Base-by-base conservation (phyloP, 2,797 vertebrate species). In the Gymnoscopelus braueri region DNA sequence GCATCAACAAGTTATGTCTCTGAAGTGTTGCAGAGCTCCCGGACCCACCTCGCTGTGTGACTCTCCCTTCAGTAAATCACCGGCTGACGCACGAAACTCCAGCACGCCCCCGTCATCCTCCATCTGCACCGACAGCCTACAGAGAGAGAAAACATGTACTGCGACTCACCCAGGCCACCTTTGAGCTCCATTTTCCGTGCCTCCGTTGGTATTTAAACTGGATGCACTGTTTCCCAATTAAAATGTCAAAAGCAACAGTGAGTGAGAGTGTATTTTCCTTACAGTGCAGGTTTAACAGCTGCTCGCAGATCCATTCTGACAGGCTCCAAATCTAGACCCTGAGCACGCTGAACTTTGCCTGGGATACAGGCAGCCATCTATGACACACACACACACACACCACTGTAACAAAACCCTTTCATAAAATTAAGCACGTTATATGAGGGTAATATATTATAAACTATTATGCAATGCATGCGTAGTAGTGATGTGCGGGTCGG, bases 51-150 rank as follows among this genome's bases (percentile, higher is more conserved):
- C 65, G 58, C 65, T 82, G 65, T 81, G 72, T 49, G 81, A 73
- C 5, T 83, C 83, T 58, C 65, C 71, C 0, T 75, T 90, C 47
- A 98, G 68, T 85, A 98, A 93, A 85, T 97, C 94, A 35, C 96
- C 94, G 4, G 96, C 96, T 1, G 83, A 78, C 3, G 91, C 87
- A 26, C 71, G 11, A 89, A 99, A 99, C 74, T 93, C 85, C 88
- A 96, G 68, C 57, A 78, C 84, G 12, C 87, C 79, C 0, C 85
- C 81, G 0, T 92, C 90, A 24, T 95, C 95, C 29, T 80, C 86
- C 87, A 91, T 90, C 73, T 96, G 94, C 65, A 96, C 84, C 0
- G 87, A 86, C 55, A 99, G 92, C 82, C 98, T 99, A 85, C 61
- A 79, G 64, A 80, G 39, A 52, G 66, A 75, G 39, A 70, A 75